phyloP scores from a whole-genome alignment of 1,140 invertebrate species.

The Brachionus paranguensis region DNA sequence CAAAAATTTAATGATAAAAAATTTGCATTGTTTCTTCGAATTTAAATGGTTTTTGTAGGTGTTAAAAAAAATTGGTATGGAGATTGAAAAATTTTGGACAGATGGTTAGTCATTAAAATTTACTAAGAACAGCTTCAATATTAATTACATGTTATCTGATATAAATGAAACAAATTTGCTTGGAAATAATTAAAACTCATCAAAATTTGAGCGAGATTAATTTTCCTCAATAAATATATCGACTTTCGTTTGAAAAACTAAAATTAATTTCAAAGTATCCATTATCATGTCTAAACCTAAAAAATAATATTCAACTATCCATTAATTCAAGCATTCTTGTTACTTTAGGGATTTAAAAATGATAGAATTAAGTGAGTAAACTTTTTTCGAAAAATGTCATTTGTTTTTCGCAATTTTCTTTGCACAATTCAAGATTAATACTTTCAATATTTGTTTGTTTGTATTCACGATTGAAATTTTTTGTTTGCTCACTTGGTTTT shows the following conservation, averaged over 20 bases:
- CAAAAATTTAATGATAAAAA: neutral
- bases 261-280: neutral
- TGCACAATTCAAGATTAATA: neutral
- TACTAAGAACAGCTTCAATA: neutral
- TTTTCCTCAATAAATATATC: neutral
- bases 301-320: neutral
- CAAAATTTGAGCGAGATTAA: neutral
- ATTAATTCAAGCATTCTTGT: neutral
- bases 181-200: neutral
- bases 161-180: neutral
- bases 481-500: neutral
- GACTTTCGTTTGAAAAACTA: neutral
- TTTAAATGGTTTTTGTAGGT: neutral
- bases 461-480: neutral
- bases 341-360: neutral
- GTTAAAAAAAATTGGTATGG: neutral
- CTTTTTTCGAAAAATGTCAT: slow-evolving; percentile 1
- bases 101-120: neutral
- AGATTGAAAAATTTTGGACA: neutral
- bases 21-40: neutral
- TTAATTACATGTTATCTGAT: slow-evolving; percentile 13
- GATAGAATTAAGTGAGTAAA: neutral
- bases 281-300: neutral
- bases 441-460: slow-evolving; percentile 24
- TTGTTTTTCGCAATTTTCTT: neutral